These are phyloP conservation scores for Drosophila siamana DNA, from an alignment of 2,888 invertebrate species.

Conservation along the genomic window DNA sequence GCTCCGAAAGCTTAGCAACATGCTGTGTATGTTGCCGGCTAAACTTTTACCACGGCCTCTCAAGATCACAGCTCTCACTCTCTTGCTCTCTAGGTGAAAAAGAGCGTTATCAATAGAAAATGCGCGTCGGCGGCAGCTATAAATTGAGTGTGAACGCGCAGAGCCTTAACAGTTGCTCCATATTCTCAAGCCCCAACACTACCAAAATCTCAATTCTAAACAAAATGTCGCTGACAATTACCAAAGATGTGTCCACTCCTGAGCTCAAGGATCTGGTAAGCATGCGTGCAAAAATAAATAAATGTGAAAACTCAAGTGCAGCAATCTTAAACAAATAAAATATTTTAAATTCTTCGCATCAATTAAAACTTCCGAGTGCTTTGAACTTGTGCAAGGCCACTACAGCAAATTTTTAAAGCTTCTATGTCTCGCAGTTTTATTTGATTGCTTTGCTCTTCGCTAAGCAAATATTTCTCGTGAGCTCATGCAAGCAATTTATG, in stretches of 20 bases:
- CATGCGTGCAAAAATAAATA: slow-evolving; percentile 11
- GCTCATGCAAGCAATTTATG: slow-evolving; percentile 29
- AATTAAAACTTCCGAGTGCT: slow-evolving; percentile 52
- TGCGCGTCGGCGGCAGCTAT: slow-evolving; percentile 32
- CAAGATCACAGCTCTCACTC: slow-evolving; percentile 17
- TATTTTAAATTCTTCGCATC: slow-evolving; percentile 11
- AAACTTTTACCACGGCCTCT: slow-evolving; percentile 24
- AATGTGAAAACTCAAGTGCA: slow-evolving; percentile 11
- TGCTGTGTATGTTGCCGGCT: slow-evolving; percentile 32
- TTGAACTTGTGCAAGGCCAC: slow-evolving; percentile 67
- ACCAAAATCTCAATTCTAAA: slow-evolving; percentile 10
- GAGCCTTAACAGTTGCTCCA: slow-evolving; percentile 50
- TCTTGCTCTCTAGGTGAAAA: slow-evolving; percentile 15
- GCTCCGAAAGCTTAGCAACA: slow-evolving; percentile 33
- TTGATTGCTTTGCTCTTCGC: slow-evolving; percentile 31
- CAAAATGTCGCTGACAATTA: slow-evolving; percentile 81
- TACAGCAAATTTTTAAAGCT: slow-evolving; percentile 45
- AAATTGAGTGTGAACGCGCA: slow-evolving; percentile 32
- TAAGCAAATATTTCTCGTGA: slow-evolving; percentile 7
- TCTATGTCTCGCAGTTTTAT: slow-evolving; percentile 33
- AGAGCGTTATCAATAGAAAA: slow-evolving; percentile 36
- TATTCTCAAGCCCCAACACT: slow-evolving; percentile 45
- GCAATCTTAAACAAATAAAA: background rate
- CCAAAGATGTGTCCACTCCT: slow-evolving; percentile 70
- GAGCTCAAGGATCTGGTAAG: slow-evolving; percentile 83